Base-by-base conservation (phyloP, 1,140 invertebrate genomes). In the Copidosoma floridanum region DNA sequence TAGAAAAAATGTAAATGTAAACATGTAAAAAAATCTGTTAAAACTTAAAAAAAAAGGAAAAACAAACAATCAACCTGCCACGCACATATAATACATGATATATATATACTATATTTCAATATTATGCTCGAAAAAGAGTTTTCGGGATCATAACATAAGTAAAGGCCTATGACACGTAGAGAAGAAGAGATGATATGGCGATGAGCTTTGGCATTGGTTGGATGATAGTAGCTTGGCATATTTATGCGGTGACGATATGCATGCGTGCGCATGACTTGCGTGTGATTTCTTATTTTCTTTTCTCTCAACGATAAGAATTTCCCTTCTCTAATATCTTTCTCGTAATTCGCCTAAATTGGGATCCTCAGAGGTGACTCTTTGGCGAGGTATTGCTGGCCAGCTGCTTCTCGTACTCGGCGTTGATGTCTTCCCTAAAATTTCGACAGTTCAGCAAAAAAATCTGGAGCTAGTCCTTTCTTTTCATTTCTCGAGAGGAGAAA, bases 301-400 rank as follows among this genome's bases (percentile, higher is more conserved):
- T 51, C 18, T 52, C 38, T 50, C n/a, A n/a, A n/a, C n/a, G n/a
- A n/a, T n/a, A n/a, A n/a, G n/a, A n/a, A n/a, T n/a, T n/a, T n/a
- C n/a, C n/a, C n/a, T n/a, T n/a, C n/a, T n/a, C n/a, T n/a, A n/a
- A n/a, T n/a, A n/a, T n/a, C n/a, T n/a, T n/a, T n/a, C n/a, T n/a
- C n/a, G n/a, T n/a, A n/a, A n/a, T 18, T 56, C 48, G 47, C 35
- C 56, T 20, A 51, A 29, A 27, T 20, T 1, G 43, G 44, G 44
- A 41, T 72, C 66, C 68, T 78, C 68, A 79, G n/a, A 79, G 73
- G 27, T 67, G 75, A 50, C 71, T 73, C 50, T 57, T 75, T 41
- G 73, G 70, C 32, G 73, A 69, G 26, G 64, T 60, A 52, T 56
- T 57, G 21, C 55, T 58, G 14, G 58, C 60, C 52, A 66, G 57